Base-by-base conservation (phyloP, 2,888 invertebrate genomes). In the Rapana venosa region DNA sequence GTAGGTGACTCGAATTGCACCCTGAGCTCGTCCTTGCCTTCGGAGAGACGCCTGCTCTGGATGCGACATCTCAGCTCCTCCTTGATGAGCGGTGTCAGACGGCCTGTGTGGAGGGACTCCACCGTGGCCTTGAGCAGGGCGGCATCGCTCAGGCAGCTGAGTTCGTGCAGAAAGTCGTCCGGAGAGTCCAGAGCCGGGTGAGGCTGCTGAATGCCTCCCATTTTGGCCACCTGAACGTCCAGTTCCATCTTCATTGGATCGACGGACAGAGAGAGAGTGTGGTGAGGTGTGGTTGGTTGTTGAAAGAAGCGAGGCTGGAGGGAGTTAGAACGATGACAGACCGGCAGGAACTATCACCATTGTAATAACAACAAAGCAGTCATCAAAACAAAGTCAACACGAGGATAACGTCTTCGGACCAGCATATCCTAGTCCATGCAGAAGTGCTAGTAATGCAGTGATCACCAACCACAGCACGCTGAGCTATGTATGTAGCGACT, bases 51-150 rank as follows among this genome's bases (percentile, higher is more conserved):
- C 26, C 92, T 90, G 66, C 91, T 91, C 91, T 93, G 93, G 83
- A 93, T 93, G 58, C 92, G 92, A 87, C 92, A 93, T 26, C 92
- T 70, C 8, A 93, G 91, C 66, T 93, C 93, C 85, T 93, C 93
- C 88, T 93, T 93, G 89, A 93, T 89, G n/a, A 93, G 91, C 11
- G 93, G 93, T 4, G 92, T 93, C 90, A 92, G 88, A 20, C 92
- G 90, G 2, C 93, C 93, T 36, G 92, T 92, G 66, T 92, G 88
- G 47, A 92, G 87, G 2, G 91, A 92, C 70, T 91, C 91, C 87
- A 90, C 90, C 26, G 92, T 92, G 83, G 92, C 92, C 30, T 90
- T 87, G 22, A 91, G 81, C 74, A 92, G 87, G 26, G 89, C 90
- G 87, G 87, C 56, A 74, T 91, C 90, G 61, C 83, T 88, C 61